phyloP scores from a whole-genome alignment of 2,888 invertebrate species.

The Sipunculus nudus region DNA sequence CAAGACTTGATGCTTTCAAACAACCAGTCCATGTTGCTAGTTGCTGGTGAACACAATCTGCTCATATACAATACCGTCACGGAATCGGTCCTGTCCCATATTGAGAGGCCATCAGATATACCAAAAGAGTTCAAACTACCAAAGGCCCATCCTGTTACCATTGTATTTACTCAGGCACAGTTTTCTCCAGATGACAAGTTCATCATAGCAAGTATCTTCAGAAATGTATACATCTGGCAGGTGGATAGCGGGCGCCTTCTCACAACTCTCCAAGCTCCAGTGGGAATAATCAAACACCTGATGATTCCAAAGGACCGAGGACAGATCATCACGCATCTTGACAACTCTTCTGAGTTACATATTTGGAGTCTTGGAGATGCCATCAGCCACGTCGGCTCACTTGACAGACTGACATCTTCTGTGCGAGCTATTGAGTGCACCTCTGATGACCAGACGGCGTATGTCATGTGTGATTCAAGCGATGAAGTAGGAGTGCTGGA shows the following conservation, averaged over 20 bases:
- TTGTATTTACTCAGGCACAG: constrained; percentile 54
- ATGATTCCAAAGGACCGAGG: constrained; percentile 47
- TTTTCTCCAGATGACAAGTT: constrained; percentile 56
- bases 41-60: constrained; percentile 35
- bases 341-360: constrained; percentile 48
- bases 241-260: constrained; percentile 36
- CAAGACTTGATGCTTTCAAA: constrained; percentile 27
- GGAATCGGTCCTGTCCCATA: constrained; percentile 50
- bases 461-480: constrained; percentile 53
- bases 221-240: constrained; percentile 63
- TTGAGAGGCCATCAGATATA: constrained; percentile 53
- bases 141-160: constrained; percentile 46
- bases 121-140: constrained; percentile 62
- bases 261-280: constrained; percentile 57
- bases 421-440: constrained; percentile 53
- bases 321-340: constrained; percentile 54
- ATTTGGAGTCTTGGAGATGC: constrained; percentile 59
- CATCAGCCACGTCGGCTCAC: constrained; percentile 51
- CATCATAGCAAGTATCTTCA: constrained; percentile 59
- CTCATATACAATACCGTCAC: constrained; percentile 53
- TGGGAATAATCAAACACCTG: constrained; percentile 56
- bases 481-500: constrained; percentile 64
- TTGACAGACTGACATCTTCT: constrained; percentile 58
- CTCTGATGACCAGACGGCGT: constrained; percentile 47
- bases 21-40: constrained; percentile 30